phyloP scores from a whole-genome alignment of 2,113 vertebrate genomes.

The Halichoerus grypus region DNA sequence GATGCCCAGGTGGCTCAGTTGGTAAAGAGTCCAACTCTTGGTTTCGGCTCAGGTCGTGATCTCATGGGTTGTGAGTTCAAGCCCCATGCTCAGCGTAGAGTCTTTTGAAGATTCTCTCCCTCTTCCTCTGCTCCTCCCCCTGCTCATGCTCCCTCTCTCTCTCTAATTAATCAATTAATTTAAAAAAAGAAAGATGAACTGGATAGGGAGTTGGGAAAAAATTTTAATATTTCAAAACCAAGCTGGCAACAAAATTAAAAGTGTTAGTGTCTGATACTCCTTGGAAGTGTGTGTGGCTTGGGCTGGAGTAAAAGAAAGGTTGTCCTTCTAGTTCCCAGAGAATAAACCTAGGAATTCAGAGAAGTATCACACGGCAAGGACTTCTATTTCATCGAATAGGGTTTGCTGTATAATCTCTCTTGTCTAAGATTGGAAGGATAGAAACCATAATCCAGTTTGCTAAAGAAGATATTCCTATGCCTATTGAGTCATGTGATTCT shows the following conservation, averaged over 20 bases:
- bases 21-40: not conserved
- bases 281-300: not conserved
- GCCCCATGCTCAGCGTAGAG: not conserved
- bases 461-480: not conserved
- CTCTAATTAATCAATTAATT: not conserved
- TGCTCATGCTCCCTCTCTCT: not conserved
- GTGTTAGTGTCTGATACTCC: accelerated
- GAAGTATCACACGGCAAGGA: not conserved
- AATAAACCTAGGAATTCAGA: not conserved
- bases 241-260: not conserved
- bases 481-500: not conserved
- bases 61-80: not conserved
- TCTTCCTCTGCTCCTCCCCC: not conserved
- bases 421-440: not conserved
- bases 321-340: not conserved
- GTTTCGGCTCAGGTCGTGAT: not conserved
- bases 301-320: not conserved
- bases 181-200: not conserved
- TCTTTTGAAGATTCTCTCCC: not conserved
- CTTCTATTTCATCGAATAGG: not conserved
- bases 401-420: not conserved
- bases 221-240: not conserved
- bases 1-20: not conserved
- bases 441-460: not conserved
- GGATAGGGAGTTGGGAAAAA: not conserved